Conservation (phyloP, 1,140 invertebrate genomes). For the Macrobrachium nipponense region DNA sequence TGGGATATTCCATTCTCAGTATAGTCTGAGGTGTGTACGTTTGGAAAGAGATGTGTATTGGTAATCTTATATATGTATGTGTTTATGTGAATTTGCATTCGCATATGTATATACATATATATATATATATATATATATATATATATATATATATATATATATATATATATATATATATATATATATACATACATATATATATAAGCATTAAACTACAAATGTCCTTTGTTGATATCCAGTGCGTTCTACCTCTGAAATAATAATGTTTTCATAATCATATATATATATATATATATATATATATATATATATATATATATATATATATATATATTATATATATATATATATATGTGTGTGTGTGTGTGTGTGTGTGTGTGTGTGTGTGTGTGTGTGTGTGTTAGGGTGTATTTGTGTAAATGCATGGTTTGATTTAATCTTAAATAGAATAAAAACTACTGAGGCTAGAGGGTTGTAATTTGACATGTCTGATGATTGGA, state of each 20-base stretch:
- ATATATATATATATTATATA: constrained; percentile 21
- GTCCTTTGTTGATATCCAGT: neutral
- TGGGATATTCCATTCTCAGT: too few species aligned
- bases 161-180: constrained; percentile 33
- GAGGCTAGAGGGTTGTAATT: too few species aligned
- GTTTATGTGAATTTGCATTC: neutral
- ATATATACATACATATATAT: constrained; percentile 15
- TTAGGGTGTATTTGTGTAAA: too few species aligned
- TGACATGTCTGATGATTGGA: too few species aligned
- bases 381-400: too few species aligned
- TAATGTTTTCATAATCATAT: constrained; percentile 5
- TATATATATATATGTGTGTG: constrained; percentile 20
- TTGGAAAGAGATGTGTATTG: neutral
- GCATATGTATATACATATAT: neutral
- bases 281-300: constrained; percentile 35
- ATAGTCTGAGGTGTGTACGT: too few species aligned
- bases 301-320: constrained; percentile 23
- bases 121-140: constrained; percentile 9
- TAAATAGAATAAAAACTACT: too few species aligned
- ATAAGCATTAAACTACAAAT: neutral
- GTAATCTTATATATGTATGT: neutral
- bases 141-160: constrained; percentile 35
- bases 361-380: too few species aligned
- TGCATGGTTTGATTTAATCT: too few species aligned
- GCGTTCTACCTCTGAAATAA: neutral